phyloP scores from a whole-genome alignment of 2,113 vertebrate genomes.

The Glaucomys volans region DNA sequence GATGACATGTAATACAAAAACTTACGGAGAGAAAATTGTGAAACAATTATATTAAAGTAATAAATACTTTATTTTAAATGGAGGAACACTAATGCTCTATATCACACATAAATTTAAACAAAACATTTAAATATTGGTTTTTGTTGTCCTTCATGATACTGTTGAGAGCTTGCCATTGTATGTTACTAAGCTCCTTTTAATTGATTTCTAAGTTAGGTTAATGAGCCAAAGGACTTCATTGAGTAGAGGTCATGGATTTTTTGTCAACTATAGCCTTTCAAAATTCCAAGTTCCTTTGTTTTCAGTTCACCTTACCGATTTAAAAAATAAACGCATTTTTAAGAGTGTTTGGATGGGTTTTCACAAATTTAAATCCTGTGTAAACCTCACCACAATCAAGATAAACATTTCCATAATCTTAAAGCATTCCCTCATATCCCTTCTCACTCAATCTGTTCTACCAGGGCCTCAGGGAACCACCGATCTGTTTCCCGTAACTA shows the following conservation, averaged over 20 bases:
- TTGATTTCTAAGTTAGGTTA: too few species aligned
- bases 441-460: neutral
- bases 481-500: neutral
- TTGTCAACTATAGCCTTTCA: neutral
- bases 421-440: neutral
- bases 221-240: neutral
- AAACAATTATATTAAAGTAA: neutral
- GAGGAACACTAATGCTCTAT: neutral
- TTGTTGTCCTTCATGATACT: neutral
- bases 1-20: neutral
- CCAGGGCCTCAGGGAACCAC: neutral
- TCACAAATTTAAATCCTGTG: neutral
- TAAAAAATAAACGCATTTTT: neutral
- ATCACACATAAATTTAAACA: neutral
- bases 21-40: slow-evolving; percentile 5
- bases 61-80: neutral
- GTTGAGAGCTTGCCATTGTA: neutral
- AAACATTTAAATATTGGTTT: neutral
- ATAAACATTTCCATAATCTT: neutral
- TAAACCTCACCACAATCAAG: neutral
- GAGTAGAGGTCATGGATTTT: neutral
- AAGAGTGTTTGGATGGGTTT: neutral
- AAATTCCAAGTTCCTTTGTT: neutral
- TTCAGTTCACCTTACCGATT: neutral
- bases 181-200: too few species aligned